Evolutionary conservation across 2,888 invertebrate species (phyloP), one percentile per base, ranked within the genome.

Genomic region (Halictus ligatus): DNA sequence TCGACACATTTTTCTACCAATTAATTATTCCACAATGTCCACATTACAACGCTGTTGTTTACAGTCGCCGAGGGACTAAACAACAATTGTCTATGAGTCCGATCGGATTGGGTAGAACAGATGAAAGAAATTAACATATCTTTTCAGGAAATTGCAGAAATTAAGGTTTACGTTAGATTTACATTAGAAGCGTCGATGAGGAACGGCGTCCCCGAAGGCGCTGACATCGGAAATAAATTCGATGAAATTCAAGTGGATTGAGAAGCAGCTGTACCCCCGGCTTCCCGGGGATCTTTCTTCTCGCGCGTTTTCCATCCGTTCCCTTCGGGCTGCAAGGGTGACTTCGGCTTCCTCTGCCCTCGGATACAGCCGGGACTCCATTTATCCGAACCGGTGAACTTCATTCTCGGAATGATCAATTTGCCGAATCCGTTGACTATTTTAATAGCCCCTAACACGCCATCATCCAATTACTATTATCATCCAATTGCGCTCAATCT

Each of bases 181-280:
- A 35, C 35, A 67, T 67, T 35, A 18, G 48, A 10, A 43, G 43
- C 50, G 60, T 80, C 50, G 64, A 85, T 54, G 58, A 67, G 76
- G 35, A 76, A 72, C 21, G 12, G 75, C 46, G 60, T 18, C 18
- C 43, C 25, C 48, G 58, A 4, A 29, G 76, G 40, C 25, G 54
- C 67, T 25, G 74, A 43, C 67, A 40, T 76, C 35, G 64, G 29
- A 69, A 74, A 83, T 76, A 89, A 83, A 80, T 86, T 83, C 69
- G 43, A 85, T 73, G 79, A 80, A 86, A 83, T 84, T 88, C 67
- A 60, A 87, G 72, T 75, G 81, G 64, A 78, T 84, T 71, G 50
- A 13, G 72, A 72, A 54, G 75, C 80, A 84, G 80, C 71, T 83
- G 82, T 40, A 78, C 71, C 79, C 25, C 79, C 50, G 73, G 67